A percentile compares a stretch with the other conserved stretches of the same genome.
Evolutionary conservation across 2,797 vertebrate genomes (phyloP).

Genomic region (Euthynnus affinis): DNA sequence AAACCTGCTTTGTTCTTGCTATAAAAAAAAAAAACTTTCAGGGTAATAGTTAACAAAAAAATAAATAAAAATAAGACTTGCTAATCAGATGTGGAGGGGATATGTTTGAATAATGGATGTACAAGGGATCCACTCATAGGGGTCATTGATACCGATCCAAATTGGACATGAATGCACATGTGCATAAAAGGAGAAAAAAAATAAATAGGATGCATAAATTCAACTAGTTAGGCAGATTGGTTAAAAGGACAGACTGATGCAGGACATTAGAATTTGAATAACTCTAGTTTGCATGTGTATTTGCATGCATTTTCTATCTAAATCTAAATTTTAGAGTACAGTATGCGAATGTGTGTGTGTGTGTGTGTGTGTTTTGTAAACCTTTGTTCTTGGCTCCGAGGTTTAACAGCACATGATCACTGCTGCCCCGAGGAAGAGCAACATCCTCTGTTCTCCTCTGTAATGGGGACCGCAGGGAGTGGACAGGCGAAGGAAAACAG

Average conservation of each 20-base stretch:
- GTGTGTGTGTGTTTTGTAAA: neutral
- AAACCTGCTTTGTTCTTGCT: neutral
- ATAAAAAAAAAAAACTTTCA: neutral
- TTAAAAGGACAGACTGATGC: neutral
- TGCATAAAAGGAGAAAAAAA: neutral
- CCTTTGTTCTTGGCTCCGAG: conserved; percentile 29
- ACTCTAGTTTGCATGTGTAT: neutral
- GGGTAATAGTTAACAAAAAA: neutral
- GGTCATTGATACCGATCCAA: neutral
- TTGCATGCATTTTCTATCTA: neutral
- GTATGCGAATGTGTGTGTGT: conserved; percentile 3
- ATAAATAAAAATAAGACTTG: neutral
- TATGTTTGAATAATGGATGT: neutral
- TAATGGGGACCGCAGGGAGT: conserved; percentile 65
- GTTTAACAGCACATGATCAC: conserved; percentile 46
- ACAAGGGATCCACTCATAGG: neutral
- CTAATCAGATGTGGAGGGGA: too few species aligned
- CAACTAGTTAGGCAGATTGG: neutral
- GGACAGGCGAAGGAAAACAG: conserved; percentile 36
- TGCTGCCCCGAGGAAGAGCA: conserved; percentile 37
- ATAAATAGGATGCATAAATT: neutral
- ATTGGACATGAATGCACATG: neutral
- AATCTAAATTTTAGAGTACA: neutral
- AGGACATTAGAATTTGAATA: neutral
- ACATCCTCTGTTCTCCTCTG: conserved; percentile 43